Evolutionary conservation across 2,113 vertebrate genomes (phyloP), one percentile per base, ranked within the genome.

Genomic region (Anoura caudifer): DNA sequence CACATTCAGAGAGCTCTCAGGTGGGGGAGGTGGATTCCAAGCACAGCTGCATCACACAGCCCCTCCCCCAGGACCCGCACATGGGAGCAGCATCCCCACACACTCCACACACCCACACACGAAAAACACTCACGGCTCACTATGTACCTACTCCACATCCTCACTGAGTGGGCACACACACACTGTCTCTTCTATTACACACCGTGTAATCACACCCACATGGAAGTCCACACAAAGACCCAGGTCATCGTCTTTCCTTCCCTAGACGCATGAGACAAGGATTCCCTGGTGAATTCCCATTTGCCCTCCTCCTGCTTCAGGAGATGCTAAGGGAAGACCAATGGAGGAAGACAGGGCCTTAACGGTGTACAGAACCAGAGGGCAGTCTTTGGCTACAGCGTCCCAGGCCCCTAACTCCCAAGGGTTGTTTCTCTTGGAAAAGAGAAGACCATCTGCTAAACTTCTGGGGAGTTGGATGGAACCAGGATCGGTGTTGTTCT

Each of bases 131-230:
- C 33, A 2, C 31, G 28, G n/a, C 28, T 41, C 41, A 22, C 59
- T 19, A 15, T 47, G 1, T 14, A 12, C 15, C 2, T 67, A 70
- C 43, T 67, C 67, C 36, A 7, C 41, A 0, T 12, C 13, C 41
- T 38, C 90, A 36, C 26, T 0, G 2, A 15, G 9, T 28, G 22
- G 12, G 33, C 26, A 3, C 16, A 31, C 26, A n/a, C 70, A 13
- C 54, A 56, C 24, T 4, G 10, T 38, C 17, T 3, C 50, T 16
- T 3, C 10, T 31, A 9, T 33, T n/a, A 31, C n/a, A 38, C 67
- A 41, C 7, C 14, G 9, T 4, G 16, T 9, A 31, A 22, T 83
- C 59, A 31, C 14, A 2, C 36, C 45, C 1, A 4, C 0, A 14
- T 17, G 7, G 45, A 89, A 76, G 19, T 47, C 38, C 63, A 80